Evolutionary conservation across 2,888 invertebrate species (phyloP), one percentile per base, ranked within the genome.

Genomic region (Chrysolina oricalcia): DNA sequence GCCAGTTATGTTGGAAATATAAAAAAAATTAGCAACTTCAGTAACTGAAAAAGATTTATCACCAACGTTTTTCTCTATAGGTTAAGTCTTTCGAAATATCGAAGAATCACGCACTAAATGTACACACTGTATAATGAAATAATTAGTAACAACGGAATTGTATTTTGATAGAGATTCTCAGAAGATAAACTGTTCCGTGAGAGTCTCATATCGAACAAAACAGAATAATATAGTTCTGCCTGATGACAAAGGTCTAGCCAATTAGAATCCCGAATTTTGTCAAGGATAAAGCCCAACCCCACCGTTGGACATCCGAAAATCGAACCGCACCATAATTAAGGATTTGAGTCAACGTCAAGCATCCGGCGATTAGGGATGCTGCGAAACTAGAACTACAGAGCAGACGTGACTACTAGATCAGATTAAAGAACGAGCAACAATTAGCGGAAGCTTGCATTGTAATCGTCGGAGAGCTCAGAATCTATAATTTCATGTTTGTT

Each of bases 371-470:
- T 70, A 71, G 66, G 53, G 35, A 74, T 63, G 65, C n/a, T n/a
- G 70, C 70, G 27, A 64, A 53, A 71, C 85, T 85, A 81, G 62
- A 53, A 73, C 85, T 85, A 81, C 80, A 81, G 81, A 35, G 53
- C 65, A 65, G 65, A 72, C 65, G 72, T 72, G 66, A 72, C 72
- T 72, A 48, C 72, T 56, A 50, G 72, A 72, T 50, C 85, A 86
- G 86, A 87, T 86, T 87, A 86, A 85, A 86, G 87, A 85, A 86
- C 86, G 85, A 85, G 84, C 85, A 84, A 84, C 85, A 87, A 86
- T 86, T 87, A 87, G 85, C 78, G 80, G 80, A 83, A 83, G 83
- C 85, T 85, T 84, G 84, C 83, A 83, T 82, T 83, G 84, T 85
- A 85, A 86, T 85, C 85, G 84, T 82, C 79, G 80, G 78, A 78